Conservation (phyloP, 2,797 vertebrate species). For the Sebastolobus altivelis region DNA sequence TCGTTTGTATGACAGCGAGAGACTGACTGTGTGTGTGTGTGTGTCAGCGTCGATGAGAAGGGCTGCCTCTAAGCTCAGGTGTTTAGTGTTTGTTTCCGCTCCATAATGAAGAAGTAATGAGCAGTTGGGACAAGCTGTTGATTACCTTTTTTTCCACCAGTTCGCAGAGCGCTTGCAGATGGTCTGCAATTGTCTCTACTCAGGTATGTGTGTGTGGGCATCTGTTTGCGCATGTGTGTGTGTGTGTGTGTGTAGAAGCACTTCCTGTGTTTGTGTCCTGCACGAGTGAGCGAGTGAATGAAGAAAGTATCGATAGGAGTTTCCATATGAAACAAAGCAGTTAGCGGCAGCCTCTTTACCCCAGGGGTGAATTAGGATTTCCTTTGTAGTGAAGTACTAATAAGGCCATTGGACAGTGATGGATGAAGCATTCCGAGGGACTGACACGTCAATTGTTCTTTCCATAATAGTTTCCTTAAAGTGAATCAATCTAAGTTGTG, state of each 20-base stretch:
- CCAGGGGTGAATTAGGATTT: slow-evolving; percentile 68
- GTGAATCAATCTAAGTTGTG: slow-evolving; percentile 78
- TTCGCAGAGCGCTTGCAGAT: slow-evolving; percentile 63
- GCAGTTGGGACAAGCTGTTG: slow-evolving; percentile 71
- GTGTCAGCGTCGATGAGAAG: not conserved
- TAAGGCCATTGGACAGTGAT: slow-evolving; percentile 81
- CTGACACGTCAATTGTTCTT: slow-evolving; percentile 85
- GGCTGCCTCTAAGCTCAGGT: slow-evolving; percentile 49
- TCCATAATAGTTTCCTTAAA: slow-evolving; percentile 84
- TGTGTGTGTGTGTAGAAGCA: slow-evolving; percentile 13
- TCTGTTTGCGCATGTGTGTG: slow-evolving; percentile 23
- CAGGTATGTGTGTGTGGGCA: slow-evolving; percentile 39
- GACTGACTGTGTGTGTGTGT: slow-evolving; percentile 17
- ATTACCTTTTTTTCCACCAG: slow-evolving; percentile 63
- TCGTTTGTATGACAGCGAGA: slow-evolving; percentile 36
- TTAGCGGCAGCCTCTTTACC: slow-evolving; percentile 48
- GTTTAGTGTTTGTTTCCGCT: slow-evolving; percentile 57
- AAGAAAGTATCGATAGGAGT: slow-evolving; percentile 45
- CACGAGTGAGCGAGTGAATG: slow-evolving; percentile 29
- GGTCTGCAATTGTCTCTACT: slow-evolving; percentile 54
- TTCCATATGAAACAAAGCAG: slow-evolving; percentile 54
- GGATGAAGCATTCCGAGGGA: slow-evolving; percentile 78
- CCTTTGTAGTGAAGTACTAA: slow-evolving; percentile 76
- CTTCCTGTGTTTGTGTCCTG: slow-evolving; percentile 34
- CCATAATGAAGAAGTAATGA: slow-evolving; percentile 77